These are phyloP conservation scores for Hirtodrosophila trivittata DNA, from an alignment of 2,888 invertebrate species.

Conservation along the genomic window DNA sequence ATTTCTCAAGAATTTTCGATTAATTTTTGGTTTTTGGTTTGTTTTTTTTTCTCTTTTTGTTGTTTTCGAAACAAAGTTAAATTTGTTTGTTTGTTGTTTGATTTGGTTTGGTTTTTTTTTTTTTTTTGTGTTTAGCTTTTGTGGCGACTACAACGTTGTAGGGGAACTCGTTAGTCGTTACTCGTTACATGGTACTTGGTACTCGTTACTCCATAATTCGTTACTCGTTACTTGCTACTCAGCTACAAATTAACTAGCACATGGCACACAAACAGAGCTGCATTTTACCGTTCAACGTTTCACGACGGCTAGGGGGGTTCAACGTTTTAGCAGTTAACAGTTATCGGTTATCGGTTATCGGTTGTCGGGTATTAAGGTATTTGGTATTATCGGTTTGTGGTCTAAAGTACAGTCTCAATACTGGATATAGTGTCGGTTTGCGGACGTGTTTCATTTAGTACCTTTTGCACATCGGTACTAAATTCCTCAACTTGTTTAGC, in stretches of 20 bases:
- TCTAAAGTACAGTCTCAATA: slow-evolving; percentile 84
- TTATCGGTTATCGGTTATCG: slow-evolving; percentile 8
- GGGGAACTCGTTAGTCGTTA: slow-evolving; percentile 27
- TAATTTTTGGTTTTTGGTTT: slow-evolving; percentile 28
- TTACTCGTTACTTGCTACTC: slow-evolving; percentile 20
- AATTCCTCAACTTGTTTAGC: slow-evolving; percentile 96
- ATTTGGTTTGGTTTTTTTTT: slow-evolving; percentile 4
- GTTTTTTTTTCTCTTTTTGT: slow-evolving; percentile 21
- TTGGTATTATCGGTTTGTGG: slow-evolving; percentile 30
- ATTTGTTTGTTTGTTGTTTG: slow-evolving; percentile 1
- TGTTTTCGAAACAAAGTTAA: slow-evolving; percentile 28
- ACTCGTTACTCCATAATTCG: slow-evolving; percentile 22
- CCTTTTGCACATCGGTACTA: slow-evolving; percentile 93
- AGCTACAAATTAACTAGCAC: slow-evolving; percentile 40
- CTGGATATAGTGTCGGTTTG: slow-evolving; percentile 79
- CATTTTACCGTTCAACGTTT: neutral
- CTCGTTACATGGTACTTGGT: slow-evolving; percentile 19
- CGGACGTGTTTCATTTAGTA: slow-evolving; percentile 83
- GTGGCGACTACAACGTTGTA: slow-evolving; percentile 39
- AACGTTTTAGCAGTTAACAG: slow-evolving; percentile 33
- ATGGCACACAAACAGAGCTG: slow-evolving; percentile 25
- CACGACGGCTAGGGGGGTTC: slow-evolving; percentile 7
- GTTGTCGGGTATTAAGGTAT: neutral
- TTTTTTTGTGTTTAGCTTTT: slow-evolving; percentile 5
- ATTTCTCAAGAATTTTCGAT: slow-evolving; percentile 49